Evolutionary conservation across 30 jellyfish, hydroid and myxozoan genomes (phyloP).

Genomic region (Aurelia coerulea): DNA sequence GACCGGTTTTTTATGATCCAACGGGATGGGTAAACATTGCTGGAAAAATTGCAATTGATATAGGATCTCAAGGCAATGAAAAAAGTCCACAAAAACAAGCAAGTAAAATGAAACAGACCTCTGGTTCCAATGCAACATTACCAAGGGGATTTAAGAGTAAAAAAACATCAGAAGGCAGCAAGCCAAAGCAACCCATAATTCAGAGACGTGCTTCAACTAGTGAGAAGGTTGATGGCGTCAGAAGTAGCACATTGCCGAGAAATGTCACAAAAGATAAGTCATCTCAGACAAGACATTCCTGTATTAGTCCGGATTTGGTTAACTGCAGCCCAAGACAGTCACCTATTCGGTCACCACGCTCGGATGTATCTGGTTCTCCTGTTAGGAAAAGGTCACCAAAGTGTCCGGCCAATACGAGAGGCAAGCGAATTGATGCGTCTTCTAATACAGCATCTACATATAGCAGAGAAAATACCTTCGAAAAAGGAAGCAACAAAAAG

Average conservation of each 20-base stretch:
- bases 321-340: background rate
- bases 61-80: background rate
- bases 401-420: slow-evolving; percentile 21
- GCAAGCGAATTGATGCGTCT: background rate
- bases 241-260: slow-evolving; percentile 45
- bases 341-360: no score
- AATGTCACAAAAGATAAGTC: background rate
- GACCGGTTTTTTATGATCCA: slow-evolving; percentile 57
- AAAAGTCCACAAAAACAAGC: no score
- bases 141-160: slow-evolving; percentile 24
- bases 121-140: background rate
- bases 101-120: no score
- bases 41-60: background rate
- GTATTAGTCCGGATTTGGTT: slow-evolving; percentile 1
- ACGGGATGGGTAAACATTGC: slow-evolving; percentile 15
- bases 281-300: slow-evolving; percentile 7
- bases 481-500: background rate
- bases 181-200: background rate
- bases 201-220: slow-evolving; percentile 7
- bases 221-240: background rate
- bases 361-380: background rate
- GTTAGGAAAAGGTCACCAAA: background rate
- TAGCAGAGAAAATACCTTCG: background rate
- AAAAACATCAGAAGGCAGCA: background rate
- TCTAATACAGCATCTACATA: background rate